These are phyloP conservation scores for Clarias batrachus DNA, from an alignment of 2,113 vertebrate genomes.

Conservation along the genomic window DNA sequence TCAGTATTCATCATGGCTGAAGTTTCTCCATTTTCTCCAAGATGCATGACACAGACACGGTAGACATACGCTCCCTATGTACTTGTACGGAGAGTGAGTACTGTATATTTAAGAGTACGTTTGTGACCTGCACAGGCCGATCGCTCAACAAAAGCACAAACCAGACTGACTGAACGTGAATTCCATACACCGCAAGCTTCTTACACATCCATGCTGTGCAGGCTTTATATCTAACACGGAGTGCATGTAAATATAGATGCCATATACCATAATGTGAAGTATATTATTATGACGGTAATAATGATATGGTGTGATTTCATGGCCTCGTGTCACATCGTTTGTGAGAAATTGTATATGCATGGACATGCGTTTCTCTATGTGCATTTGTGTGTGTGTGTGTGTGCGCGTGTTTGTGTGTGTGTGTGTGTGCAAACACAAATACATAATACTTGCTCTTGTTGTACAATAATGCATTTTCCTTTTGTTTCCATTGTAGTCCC, in stretches of 20 bases:
- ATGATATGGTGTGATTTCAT: not conserved
- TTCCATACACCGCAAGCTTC: not conserved
- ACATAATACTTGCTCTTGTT: not conserved
- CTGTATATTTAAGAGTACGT: not conserved
- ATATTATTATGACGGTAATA: not conserved
- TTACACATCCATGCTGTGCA: not conserved
- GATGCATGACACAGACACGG: not conserved
- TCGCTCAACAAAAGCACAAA: not conserved
- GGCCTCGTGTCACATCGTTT: not conserved
- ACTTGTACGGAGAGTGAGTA: no score
- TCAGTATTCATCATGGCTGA: not conserved
- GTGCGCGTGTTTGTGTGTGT: not conserved
- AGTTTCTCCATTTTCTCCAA: not conserved
- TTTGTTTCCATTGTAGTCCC: conserved; percentile 4
- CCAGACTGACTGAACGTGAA: not conserved
- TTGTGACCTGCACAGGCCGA: not conserved
- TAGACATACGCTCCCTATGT: no score
- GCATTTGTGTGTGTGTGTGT: not conserved
- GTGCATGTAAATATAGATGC: not conserved
- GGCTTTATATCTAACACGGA: not conserved
- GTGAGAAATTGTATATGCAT: no score
- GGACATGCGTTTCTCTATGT: not conserved
- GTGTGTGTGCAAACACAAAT: not conserved
- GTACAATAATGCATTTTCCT: not conserved
- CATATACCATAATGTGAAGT: no score